A percentile compares a stretch with the other conserved stretches of the same genome.
These are phyloP conservation scores for Sardina pilchardus DNA, from an alignment of 2,113 vertebrate species.

Conservation along the genomic window DNA sequence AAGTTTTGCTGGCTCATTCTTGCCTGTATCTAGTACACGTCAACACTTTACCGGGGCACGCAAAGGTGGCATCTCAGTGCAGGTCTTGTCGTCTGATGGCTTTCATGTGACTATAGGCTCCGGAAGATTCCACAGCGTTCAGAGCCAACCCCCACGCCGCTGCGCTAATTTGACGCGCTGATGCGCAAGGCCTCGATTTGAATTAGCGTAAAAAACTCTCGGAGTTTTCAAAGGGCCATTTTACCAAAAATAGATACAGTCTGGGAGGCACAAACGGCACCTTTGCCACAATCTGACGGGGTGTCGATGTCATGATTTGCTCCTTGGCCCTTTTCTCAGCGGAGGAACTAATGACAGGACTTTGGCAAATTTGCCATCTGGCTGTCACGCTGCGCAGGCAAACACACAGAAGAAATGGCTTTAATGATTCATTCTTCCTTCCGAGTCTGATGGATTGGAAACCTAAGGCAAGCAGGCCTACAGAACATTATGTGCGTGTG, in stretches of 20 bases:
- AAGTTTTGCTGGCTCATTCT: slow-evolving; percentile 39
- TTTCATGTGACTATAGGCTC: slow-evolving; percentile 34
- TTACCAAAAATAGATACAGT: neutral
- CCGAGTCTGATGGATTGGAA: slow-evolving; percentile 49
- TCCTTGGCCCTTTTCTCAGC: slow-evolving; percentile 39
- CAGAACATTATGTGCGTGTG: neutral
- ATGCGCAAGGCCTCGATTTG: neutral
- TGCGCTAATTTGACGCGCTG: neutral
- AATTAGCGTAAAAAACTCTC: neutral
- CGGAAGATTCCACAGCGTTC: neutral
- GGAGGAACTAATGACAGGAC: slow-evolving; percentile 57
- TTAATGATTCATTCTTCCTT: slow-evolving; percentile 66
- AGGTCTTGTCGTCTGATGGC: slow-evolving; percentile 28
- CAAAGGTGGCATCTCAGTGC: slow-evolving; percentile 41
- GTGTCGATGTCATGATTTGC: slow-evolving; percentile 17
- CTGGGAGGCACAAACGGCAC: neutral
- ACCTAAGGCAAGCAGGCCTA: neutral
- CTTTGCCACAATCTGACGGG: neutral
- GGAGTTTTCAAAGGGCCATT: neutral
- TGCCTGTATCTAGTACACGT: slow-evolving; percentile 38
- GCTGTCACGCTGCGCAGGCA: slow-evolving; percentile 61
- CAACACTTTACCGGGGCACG: slow-evolving; percentile 13
- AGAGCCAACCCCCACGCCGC: neutral
- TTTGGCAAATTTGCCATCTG: slow-evolving; percentile 60
- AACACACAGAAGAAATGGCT: slow-evolving; percentile 54